Conservation (phyloP, 2,888 invertebrate genomes). For the Cheilosia vulpina region DNA sequence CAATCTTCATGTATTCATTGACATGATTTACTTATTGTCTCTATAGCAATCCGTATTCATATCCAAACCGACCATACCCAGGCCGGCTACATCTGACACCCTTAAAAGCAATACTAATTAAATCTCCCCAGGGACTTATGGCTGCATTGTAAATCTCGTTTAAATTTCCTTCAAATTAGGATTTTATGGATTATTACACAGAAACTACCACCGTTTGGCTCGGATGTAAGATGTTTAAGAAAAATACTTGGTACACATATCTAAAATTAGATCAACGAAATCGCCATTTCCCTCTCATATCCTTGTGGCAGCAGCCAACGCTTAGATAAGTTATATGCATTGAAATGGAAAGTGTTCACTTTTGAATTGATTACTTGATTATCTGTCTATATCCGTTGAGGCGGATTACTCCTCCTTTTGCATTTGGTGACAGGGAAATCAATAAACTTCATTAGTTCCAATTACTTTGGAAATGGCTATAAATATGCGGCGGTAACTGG, state of each 20-base stretch:
- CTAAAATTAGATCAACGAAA: slow-evolving; percentile 35
- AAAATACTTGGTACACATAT: slow-evolving; percentile 10
- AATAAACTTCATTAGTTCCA: slow-evolving; percentile 10
- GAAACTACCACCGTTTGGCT: not conserved
- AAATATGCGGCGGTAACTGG: not conserved
- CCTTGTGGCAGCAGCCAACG: not conserved
- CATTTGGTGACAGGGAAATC: slow-evolving; percentile 6
- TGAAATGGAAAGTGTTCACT: slow-evolving; percentile 29
- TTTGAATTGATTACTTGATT: slow-evolving; percentile 24
- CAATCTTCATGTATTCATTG: slow-evolving; percentile 1
- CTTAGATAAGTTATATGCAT: slow-evolving; percentile 22
- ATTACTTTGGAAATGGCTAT: not conserved
- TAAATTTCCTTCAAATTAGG: slow-evolving; percentile 17
- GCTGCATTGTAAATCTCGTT: not conserved
- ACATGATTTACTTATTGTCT: slow-evolving; percentile 38
- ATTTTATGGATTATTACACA: slow-evolving; percentile 25
- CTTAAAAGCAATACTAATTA: not conserved
- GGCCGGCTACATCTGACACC: not conserved
- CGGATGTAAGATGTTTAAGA: not conserved
- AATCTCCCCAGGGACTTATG: not conserved
- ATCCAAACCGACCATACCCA: not conserved
- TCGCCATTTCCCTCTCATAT: not conserved
- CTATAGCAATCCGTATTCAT: slow-evolving; percentile 21
- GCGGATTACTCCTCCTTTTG: not conserved
- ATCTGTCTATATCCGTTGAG: slow-evolving; percentile 5